These are phyloP conservation scores for Vombatus ursinus DNA, from an alignment of 2,113 vertebrate genomes.

Conservation along the genomic window DNA sequence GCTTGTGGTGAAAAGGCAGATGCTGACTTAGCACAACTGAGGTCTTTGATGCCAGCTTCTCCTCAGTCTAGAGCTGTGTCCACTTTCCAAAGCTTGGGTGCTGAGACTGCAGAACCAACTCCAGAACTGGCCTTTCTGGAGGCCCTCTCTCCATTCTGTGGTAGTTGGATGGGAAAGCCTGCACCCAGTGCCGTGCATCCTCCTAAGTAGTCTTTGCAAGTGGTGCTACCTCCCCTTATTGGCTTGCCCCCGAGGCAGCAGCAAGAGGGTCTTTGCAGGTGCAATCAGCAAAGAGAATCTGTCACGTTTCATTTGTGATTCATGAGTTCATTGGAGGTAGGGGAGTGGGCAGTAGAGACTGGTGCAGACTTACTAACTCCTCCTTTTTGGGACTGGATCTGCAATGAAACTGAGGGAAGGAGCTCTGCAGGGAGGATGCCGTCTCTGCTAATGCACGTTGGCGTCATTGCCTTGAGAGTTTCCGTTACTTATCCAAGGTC, in stretches of 20 bases:
- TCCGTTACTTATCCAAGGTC: neutral
- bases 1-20: neutral
- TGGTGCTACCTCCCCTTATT: too few species aligned
- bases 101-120: neutral
- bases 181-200: neutral
- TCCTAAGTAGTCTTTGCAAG: neutral
- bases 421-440: neutral
- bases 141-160: neutral
- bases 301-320: neutral
- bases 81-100: neutral
- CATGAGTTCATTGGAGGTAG: neutral
- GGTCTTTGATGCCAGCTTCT: neutral
- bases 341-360: too few species aligned
- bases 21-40: neutral
- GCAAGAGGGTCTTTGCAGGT: neutral
- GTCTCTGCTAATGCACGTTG: too few species aligned
- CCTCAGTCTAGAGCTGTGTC: neutral
- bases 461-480: neutral
- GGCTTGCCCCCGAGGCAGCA: too few species aligned
- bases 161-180: conserved; percentile 1
- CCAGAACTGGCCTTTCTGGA: neutral
- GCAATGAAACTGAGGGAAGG: neutral
- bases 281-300: neutral
- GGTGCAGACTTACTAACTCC: too few species aligned
- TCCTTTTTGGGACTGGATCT: neutral